phyloP scores from a whole-genome alignment of 2,888 invertebrate species.

The Aspidiotus destructor region DNA sequence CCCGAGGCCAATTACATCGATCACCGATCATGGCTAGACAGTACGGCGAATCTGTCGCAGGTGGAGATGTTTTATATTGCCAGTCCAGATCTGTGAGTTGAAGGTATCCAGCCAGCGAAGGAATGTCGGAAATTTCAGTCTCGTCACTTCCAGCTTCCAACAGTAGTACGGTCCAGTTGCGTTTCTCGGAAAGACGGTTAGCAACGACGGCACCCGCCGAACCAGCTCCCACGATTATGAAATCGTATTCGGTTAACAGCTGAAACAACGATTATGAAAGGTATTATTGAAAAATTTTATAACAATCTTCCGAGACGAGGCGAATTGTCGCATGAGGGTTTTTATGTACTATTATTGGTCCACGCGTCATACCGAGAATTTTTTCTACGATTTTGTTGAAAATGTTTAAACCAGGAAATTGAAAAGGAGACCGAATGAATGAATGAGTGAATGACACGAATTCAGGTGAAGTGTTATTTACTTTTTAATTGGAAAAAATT shows the following conservation, averaged over 20 bases:
- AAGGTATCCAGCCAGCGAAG: slow-evolving; percentile 67
- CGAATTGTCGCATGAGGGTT: no score
- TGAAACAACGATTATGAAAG: slow-evolving; percentile 41
- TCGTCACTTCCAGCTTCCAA: slow-evolving; percentile 74
- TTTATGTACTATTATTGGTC: no score
- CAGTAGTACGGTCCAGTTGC: slow-evolving; percentile 71
- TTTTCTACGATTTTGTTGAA: no score
- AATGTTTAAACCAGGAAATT: no score
- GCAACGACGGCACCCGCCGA: slow-evolving; percentile 84
- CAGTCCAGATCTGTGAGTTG: slow-evolving; percentile 82
- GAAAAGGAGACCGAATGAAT: no score
- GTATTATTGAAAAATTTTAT: no score
- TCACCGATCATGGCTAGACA: slow-evolving; percentile 80
- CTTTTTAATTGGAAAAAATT: no score
- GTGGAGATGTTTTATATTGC: slow-evolving; percentile 77
- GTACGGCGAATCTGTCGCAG: slow-evolving; percentile 65
- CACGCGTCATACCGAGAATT: no score
- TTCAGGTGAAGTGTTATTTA: no score
- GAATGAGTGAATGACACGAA: no score
- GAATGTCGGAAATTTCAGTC: slow-evolving; percentile 79
- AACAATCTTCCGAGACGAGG: no score
- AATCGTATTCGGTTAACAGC: slow-evolving; percentile 72
- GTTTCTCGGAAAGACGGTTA: slow-evolving; percentile 67
- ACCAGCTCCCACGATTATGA: slow-evolving; percentile 76
- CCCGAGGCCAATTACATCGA: slow-evolving; percentile 83